phyloP scores from a whole-genome alignment of 2,113 vertebrate genomes.

The Sclerurus mexicanus region DNA sequence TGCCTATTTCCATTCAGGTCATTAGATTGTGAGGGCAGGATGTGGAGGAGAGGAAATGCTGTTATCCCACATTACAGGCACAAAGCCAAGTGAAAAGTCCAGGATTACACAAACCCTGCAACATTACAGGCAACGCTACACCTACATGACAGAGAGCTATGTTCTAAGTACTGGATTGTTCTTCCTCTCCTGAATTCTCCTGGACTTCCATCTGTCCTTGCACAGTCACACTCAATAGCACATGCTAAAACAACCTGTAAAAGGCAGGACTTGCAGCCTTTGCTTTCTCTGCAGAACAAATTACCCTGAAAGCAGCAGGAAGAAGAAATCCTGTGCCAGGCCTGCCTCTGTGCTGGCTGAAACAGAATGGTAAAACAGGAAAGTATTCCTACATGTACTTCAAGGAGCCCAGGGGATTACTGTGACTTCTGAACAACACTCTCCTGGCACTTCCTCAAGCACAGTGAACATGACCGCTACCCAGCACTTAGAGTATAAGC shows the following conservation, averaged over 20 bases:
- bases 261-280: background rate
- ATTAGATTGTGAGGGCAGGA: background rate
- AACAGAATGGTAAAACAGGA: background rate
- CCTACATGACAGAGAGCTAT: background rate
- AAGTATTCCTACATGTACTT: background rate
- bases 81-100: background rate
- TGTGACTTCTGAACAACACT: background rate
- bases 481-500: background rate
- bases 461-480: background rate
- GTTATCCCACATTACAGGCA: background rate
- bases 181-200: background rate
- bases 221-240: background rate
- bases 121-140: background rate
- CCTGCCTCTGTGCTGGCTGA: background rate
- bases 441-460: background rate
- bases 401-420: background rate
- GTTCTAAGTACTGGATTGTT: fast-evolving
- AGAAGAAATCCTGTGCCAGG: background rate
- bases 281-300: background rate
- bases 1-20: background rate
- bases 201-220: background rate
- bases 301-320: background rate
- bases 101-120: background rate
- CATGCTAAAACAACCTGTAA: background rate
- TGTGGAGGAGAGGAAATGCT: background rate